Evolutionary conservation across 2,797 vertebrate species (phyloP).

Genomic region (Salarias fasciatus): DNA sequence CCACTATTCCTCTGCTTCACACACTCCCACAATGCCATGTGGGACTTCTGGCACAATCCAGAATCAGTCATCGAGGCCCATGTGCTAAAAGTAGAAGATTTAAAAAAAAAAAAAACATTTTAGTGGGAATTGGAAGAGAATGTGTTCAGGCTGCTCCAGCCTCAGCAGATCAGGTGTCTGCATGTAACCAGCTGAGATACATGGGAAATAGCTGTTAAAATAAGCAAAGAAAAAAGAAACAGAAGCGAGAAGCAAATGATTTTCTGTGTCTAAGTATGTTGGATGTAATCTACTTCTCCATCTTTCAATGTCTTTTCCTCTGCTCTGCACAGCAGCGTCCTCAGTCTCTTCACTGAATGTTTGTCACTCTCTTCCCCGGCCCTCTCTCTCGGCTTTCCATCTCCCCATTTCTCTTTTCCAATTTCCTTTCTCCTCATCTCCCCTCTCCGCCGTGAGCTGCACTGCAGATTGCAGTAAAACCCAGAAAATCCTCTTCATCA

Average conservation of each 20-base stretch:
- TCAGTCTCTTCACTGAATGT: conserved; percentile 41
- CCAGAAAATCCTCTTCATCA: conserved; percentile 77
- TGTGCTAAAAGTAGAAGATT: no score
- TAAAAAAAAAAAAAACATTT: no score
- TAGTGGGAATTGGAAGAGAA: no score
- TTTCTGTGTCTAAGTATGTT: neutral
- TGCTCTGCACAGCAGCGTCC: conserved; percentile 24
- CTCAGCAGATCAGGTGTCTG: no score
- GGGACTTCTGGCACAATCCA: no score
- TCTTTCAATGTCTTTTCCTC: conserved; percentile 1
- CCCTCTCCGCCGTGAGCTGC: conserved; percentile 47
- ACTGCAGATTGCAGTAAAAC: conserved; percentile 75
- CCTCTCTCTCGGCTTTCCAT: conserved; percentile 31
- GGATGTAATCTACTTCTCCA: conserved; percentile 9
- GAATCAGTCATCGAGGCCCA: no score
- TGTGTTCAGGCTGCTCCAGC: no score
- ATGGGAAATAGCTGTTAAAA: no score
- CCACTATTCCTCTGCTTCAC: no score
- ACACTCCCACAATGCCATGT: no score
- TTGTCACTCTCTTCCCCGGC: conserved; percentile 54
- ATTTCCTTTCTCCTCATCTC: conserved; percentile 59
- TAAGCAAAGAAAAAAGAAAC: conserved; percentile 7
- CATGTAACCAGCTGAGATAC: no score
- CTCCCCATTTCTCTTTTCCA: conserved; percentile 66
- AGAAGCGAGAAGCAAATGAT: neutral